Percentiles rank a stretch among this genome's conserved stretches.
phyloP scores from a whole-genome alignment of 2,888 invertebrate genomes.

The Amblyjoppa proteus region DNA sequence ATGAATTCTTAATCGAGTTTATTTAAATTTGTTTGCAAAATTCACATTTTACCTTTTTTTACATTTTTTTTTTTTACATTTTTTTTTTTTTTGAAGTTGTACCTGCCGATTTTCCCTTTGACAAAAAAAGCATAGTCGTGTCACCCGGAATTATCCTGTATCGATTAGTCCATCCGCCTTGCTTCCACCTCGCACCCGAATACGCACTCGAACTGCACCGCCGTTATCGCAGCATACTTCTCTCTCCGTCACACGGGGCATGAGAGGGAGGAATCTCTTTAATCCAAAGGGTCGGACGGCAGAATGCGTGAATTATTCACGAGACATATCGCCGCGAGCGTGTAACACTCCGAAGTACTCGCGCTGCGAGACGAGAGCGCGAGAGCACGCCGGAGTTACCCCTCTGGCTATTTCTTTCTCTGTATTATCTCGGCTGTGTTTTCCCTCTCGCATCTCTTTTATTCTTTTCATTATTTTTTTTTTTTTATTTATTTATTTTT shows the following conservation, averaged over 20 bases:
- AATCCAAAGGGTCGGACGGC: slow-evolving; percentile 54
- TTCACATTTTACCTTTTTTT: too few relatives aligned
- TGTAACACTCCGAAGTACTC: slow-evolving; percentile 46
- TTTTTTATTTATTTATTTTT: too few relatives aligned
- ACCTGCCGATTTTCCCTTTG: too few relatives aligned
- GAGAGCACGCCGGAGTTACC: slow-evolving; percentile 35
- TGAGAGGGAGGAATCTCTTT: slow-evolving; percentile 32
- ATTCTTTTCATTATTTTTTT: too few relatives aligned
- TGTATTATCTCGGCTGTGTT: not conserved
- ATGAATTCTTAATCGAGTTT: too few relatives aligned
- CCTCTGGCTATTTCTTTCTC: slow-evolving; percentile 20
- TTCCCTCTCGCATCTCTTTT: not conserved
- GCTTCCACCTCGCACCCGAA: not conserved
- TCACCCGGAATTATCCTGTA: too few relatives aligned
- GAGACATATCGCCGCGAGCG: slow-evolving; percentile 50
- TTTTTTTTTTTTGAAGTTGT: too few relatives aligned
- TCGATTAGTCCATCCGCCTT: not conserved
- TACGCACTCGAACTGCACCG: slow-evolving; percentile 34
- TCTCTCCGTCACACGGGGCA: slow-evolving; percentile 26
- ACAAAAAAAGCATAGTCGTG: too few relatives aligned
- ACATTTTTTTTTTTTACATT: too few relatives aligned
- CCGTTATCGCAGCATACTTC: slow-evolving; percentile 16
- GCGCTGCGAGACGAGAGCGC: slow-evolving; percentile 27
- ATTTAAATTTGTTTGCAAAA: too few relatives aligned
- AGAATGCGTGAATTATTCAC: slow-evolving; percentile 66